Percentiles rank a stretch among this genome's conserved stretches.
phyloP scores from a whole-genome alignment of 2,888 invertebrate genomes.

The Altica lythri region DNA sequence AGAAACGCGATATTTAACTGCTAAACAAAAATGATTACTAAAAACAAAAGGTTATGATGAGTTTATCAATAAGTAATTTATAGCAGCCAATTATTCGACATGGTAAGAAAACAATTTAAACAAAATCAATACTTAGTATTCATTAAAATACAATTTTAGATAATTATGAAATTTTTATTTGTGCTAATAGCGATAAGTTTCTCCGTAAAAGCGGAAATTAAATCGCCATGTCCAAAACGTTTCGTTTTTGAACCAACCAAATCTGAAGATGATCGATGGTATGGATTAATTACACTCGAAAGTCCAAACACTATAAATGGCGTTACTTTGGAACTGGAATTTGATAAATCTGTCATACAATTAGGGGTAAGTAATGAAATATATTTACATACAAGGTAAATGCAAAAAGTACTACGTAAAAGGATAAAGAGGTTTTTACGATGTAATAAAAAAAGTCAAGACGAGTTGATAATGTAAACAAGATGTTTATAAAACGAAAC shows the following conservation, averaged over 20 bases:
- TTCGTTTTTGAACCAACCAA: conserved; percentile 27
- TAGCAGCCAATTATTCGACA: too few species aligned
- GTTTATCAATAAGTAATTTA: too few species aligned
- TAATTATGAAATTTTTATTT: conserved; percentile 4
- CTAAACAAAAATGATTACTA: too few species aligned
- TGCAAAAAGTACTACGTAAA: too few species aligned
- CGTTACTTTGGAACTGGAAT: conserved; percentile 62
- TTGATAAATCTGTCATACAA: conserved; percentile 63
- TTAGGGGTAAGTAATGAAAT: conserved; percentile 60
- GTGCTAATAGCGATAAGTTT: neutral
- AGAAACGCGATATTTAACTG: too few species aligned
- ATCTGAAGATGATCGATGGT: conserved; percentile 59
- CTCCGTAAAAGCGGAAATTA: conserved; percentile 14
- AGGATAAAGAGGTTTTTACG: too few species aligned
- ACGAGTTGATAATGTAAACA: too few species aligned
- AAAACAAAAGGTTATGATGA: too few species aligned
- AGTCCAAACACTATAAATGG: conserved; percentile 63
- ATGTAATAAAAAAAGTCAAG: too few species aligned
- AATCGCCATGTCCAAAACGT: conserved; percentile 23
- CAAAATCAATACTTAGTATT: neutral
- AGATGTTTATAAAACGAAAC: too few species aligned
- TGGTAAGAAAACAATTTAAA: neutral
- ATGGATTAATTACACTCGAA: conserved; percentile 62
- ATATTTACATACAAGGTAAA: neutral
- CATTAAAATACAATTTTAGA: neutral